A percentile compares a stretch with the other conserved stretches of the same genome.
phyloP scores from a whole-genome alignment of 2,113 vertebrate genomes.

The Narcine bancroftii region DNA sequence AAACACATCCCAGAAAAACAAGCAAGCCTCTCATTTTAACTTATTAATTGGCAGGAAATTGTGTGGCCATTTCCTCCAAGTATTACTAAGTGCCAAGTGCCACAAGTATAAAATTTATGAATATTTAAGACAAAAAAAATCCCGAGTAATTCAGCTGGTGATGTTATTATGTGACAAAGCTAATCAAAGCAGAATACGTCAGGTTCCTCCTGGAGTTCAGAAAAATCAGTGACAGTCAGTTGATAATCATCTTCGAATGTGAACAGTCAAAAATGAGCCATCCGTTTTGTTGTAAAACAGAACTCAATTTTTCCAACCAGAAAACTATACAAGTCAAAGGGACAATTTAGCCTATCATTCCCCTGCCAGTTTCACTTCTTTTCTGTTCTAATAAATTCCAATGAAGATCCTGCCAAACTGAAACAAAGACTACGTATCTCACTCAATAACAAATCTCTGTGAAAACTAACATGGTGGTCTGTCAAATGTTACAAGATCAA shows the following conservation, averaged over 20 bases:
- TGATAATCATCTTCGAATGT: neutral
- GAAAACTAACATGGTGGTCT: neutral
- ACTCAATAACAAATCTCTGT: neutral
- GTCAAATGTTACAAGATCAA: no score
- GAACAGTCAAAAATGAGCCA: neutral
- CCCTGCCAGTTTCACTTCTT: neutral
- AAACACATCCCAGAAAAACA: neutral
- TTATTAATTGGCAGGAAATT: neutral
- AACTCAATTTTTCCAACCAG: neutral
- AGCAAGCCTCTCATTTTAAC: neutral
- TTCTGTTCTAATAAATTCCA: neutral
- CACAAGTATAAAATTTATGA: neutral
- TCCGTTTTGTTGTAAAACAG: neutral
- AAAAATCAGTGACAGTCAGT: neutral
- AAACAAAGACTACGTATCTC: neutral
- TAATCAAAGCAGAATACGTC: neutral
- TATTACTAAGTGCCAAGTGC: neutral
- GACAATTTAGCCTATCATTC: no score
- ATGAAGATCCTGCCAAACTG: neutral
- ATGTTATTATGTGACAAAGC: neutral
- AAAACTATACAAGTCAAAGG: no score
- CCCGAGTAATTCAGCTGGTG: neutral
- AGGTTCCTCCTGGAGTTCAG: neutral
- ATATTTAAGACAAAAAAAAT: neutral
- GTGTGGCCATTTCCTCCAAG: neutral